phyloP scores from a whole-genome alignment of 2,888 invertebrate genomes.

The Hypolimnas misippus region DNA sequence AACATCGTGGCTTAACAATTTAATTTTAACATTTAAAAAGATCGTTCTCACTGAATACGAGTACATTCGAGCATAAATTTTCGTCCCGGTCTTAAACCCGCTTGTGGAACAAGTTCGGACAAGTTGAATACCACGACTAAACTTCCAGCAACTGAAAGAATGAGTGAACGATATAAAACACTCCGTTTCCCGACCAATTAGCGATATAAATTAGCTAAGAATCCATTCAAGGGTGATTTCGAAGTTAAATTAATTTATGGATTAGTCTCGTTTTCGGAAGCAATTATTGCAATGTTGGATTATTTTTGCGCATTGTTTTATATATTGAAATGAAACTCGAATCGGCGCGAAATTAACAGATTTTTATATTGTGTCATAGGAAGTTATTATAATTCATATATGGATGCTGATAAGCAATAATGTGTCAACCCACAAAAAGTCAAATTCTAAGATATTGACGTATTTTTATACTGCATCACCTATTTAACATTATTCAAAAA shows the following conservation, averaged over 20 bases:
- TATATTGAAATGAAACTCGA: constrained; percentile 3
- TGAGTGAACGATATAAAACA: constrained; percentile 20
- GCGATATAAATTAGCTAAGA: constrained; percentile 30
- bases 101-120: constrained; percentile 10
- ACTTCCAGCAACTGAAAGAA: constrained; percentile 24
- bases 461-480: too few species aligned
- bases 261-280: constrained; percentile 25
- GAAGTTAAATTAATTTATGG: constrained; percentile 26
- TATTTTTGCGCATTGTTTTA: not conserved
- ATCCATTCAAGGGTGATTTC: constrained; percentile 25
- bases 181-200: constrained; percentile 27
- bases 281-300: constrained; percentile 26
- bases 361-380: not conserved
- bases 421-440: too few species aligned
- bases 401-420: too few species aligned
- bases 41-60: not conserved
- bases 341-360: not conserved
- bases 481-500: too few species aligned
- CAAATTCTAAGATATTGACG: too few species aligned
- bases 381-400: too few species aligned
- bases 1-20: constrained; percentile 3
- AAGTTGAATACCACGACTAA: constrained; percentile 1
- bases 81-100: not conserved
- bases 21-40: not conserved
- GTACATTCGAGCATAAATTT: constrained; percentile 11